Conservation (phyloP, 2,888 invertebrate species). For the Himalopsyche japonica region DNA sequence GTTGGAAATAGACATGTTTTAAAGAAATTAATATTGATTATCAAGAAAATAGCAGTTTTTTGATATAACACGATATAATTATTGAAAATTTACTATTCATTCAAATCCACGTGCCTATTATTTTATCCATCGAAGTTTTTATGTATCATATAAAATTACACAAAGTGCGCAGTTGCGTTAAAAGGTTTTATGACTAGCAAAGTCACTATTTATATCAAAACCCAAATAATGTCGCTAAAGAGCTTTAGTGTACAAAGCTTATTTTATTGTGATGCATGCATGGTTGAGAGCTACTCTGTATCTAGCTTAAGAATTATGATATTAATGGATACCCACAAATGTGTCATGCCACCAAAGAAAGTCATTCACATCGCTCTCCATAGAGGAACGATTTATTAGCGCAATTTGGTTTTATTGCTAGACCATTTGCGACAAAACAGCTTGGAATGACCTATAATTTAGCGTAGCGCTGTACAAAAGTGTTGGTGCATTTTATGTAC, state of each 20-base stretch:
- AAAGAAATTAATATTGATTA: too few species aligned
- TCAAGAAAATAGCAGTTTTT: too few species aligned
- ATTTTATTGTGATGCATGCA: background rate
- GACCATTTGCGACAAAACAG: conserved; percentile 40
- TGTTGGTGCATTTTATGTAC: background rate
- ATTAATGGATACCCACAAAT: conserved; percentile 14
- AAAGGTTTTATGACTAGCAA: background rate
- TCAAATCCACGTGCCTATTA: too few species aligned
- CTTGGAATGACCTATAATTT: conserved; percentile 39
- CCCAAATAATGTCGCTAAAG: background rate
- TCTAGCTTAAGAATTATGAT: conserved; percentile 10
- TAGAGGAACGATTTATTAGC: conserved; percentile 35
- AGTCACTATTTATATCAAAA: background rate
- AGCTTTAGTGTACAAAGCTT: background rate
- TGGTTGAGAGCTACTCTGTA: background rate
- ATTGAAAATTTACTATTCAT: too few species aligned
- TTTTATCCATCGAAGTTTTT: too few species aligned
- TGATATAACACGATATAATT: too few species aligned
- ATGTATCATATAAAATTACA: too few species aligned
- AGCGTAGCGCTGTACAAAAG: background rate
- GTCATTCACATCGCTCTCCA: conserved; percentile 1
- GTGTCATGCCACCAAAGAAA: conserved; percentile 8
- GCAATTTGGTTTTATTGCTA: conserved; percentile 37
- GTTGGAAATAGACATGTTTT: too few species aligned
- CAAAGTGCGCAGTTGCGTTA: background rate